Evolutionary conservation across 1,140 invertebrate species (phyloP).

Genomic region (Pseudomyrmex cubaensis): DNA sequence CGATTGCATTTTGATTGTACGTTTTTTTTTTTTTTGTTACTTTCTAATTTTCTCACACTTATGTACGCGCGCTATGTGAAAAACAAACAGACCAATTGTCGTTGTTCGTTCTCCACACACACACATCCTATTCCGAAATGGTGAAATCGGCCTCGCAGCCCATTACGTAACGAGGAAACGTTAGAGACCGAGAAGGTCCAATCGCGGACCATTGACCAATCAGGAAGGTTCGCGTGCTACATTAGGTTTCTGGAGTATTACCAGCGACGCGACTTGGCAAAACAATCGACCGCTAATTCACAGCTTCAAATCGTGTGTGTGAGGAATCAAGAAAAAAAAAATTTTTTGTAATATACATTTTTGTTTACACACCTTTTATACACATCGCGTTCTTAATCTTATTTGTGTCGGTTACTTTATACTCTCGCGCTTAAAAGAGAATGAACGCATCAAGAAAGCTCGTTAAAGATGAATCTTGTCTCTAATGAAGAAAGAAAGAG

Average conservation of each 20-base stretch:
- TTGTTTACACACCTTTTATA: too few relatives aligned
- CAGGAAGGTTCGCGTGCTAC: slow-evolving; percentile 10
- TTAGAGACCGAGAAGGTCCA: neutral
- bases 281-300: neutral
- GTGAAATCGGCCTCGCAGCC: slow-evolving; percentile 63
- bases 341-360: neutral
- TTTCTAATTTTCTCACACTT: slow-evolving; percentile 22
- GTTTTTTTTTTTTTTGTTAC: slow-evolving; percentile 11
- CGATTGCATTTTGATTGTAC: neutral
- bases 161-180: slow-evolving; percentile 62
- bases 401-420: neutral
- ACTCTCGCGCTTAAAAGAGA: neutral
- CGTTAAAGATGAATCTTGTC: neutral
- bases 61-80: slow-evolving; percentile 9
- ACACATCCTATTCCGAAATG: slow-evolving; percentile 52
- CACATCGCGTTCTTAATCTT: too few relatives aligned
- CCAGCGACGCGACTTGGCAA: neutral
- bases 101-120: neutral
- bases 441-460: neutral
- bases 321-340: neutral
- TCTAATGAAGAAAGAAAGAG: neutral
- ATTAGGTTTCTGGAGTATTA: neutral
- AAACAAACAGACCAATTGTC: neutral
- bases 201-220: slow-evolving; percentile 62
- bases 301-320: too few relatives aligned